phyloP scores from a whole-genome alignment of 2,113 vertebrate genomes.

The Apodemus sylvaticus region DNA sequence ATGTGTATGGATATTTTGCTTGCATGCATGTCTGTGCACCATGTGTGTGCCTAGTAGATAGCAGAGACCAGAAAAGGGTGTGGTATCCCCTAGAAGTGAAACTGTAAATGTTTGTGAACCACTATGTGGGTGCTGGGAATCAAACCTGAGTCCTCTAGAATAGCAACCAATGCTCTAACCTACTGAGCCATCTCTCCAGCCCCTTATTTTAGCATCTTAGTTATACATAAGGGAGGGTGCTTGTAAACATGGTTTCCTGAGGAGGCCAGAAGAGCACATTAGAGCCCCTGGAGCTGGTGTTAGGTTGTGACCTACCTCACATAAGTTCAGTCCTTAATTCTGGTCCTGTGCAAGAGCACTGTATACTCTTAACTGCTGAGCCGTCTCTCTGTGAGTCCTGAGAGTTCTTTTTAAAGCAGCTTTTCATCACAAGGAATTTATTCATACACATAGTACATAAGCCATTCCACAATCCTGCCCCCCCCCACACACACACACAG shows the following conservation, averaged over 20 bases:
- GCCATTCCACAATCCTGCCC: neutral
- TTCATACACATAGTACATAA: neutral
- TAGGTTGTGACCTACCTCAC: neutral
- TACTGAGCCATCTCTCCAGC: neutral
- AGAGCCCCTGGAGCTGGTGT: neutral
- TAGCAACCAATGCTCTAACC: neutral
- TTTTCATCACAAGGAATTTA: slow-evolving; percentile 14
- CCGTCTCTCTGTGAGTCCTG: neutral
- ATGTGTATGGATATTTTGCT: neutral
- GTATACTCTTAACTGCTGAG: neutral
- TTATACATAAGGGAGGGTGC: neutral
- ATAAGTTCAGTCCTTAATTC: too few species aligned
- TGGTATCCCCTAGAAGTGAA: neutral
- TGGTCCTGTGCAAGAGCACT: neutral
- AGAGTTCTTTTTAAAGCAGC: slow-evolving; percentile 6
- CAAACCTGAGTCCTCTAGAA: neutral
- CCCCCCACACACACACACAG: neutral
- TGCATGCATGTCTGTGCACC: neutral
- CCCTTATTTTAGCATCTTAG: neutral
- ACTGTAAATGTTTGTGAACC: neutral
- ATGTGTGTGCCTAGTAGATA: neutral
- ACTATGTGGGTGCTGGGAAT: neutral
- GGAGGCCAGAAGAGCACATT: neutral
- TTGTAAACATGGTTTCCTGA: neutral
- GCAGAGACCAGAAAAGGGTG: neutral